Conservation (phyloP, 2,797 vertebrate genomes). For the Fistularia tabacaria region DNA sequence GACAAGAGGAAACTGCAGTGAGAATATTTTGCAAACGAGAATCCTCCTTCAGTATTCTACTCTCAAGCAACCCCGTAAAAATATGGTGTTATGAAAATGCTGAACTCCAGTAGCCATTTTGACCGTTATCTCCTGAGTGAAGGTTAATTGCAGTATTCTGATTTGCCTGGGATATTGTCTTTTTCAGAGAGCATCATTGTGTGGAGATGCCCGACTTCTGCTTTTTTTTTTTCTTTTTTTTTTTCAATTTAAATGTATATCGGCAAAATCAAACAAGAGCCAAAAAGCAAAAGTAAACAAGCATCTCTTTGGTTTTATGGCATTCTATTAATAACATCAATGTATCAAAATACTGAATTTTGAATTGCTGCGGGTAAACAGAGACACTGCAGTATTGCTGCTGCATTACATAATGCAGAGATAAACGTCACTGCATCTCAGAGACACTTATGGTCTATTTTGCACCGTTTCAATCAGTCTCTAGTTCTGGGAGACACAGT, state of each 20-base stretch:
- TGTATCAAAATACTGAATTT: no score
- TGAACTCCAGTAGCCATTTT: not conserved
- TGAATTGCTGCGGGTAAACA: no score
- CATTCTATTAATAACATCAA: no score
- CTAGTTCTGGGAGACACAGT: slow-evolving; percentile 25
- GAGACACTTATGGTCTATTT: slow-evolving; percentile 1
- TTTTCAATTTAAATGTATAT: no score
- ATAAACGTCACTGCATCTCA: slow-evolving; percentile 32
- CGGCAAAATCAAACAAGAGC: not conserved
- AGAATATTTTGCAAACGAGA: not conserved
- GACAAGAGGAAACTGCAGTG: slow-evolving; percentile 2
- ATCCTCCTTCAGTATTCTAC: slow-evolving; percentile 5
- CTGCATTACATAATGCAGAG: not conserved
- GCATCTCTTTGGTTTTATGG: no score
- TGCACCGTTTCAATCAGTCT: no score
- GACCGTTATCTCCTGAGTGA: no score
- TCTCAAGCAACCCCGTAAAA: slow-evolving; percentile 5
- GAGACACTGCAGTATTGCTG: no score
- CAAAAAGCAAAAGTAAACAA: not conserved
- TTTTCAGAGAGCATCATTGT: slow-evolving; percentile 2
- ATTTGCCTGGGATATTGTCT: not conserved
- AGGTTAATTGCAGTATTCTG: no score
- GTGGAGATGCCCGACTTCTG: not conserved
- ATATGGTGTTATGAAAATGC: not conserved
- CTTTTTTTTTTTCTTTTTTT: slow-evolving; percentile 4